Conservation (phyloP, 2,113 vertebrate species). For the Chloropsis cyanopogon region DNA sequence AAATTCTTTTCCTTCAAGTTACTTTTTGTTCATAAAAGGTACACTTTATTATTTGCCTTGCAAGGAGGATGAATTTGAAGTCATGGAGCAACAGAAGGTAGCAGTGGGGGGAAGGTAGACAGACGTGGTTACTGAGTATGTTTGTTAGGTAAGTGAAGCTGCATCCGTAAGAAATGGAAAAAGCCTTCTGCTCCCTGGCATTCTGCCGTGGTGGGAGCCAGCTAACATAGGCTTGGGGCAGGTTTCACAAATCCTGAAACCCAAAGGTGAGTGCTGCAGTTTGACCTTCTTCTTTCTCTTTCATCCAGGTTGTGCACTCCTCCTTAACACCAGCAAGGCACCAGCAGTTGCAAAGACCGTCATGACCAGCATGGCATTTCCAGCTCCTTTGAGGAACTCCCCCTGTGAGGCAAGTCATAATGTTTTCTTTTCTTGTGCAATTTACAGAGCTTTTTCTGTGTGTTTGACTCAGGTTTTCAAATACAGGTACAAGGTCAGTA, state of each 20-base stretch:
- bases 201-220: not conserved
- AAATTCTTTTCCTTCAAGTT: not conserved
- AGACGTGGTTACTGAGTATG: not conserved
- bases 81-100: not conserved
- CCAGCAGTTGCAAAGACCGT: slow-evolving; percentile 68
- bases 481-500: not conserved
- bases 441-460: not conserved
- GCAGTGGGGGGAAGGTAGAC: not conserved
- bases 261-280: not conserved
- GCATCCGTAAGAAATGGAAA: not conserved
- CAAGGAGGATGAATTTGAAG: not conserved
- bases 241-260: not conserved
- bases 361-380: slow-evolving; percentile 84
- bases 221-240: not conserved
- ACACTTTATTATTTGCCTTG: not conserved
- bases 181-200: not conserved
- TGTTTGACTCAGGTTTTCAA: not conserved
- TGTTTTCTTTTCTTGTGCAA: not conserved
- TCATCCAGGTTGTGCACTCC: slow-evolving; percentile 75
- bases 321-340: slow-evolving; percentile 81
- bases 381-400: slow-evolving; percentile 90
- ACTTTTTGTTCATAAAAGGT: not conserved
- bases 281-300: not conserved
- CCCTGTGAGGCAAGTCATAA: slow-evolving; percentile 84
- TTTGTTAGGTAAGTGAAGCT: not conserved